Evolutionary conservation across 2,888 invertebrate species (phyloP), one percentile per base, ranked within the genome.

Genomic region (Gastrophysa polygoni): DNA sequence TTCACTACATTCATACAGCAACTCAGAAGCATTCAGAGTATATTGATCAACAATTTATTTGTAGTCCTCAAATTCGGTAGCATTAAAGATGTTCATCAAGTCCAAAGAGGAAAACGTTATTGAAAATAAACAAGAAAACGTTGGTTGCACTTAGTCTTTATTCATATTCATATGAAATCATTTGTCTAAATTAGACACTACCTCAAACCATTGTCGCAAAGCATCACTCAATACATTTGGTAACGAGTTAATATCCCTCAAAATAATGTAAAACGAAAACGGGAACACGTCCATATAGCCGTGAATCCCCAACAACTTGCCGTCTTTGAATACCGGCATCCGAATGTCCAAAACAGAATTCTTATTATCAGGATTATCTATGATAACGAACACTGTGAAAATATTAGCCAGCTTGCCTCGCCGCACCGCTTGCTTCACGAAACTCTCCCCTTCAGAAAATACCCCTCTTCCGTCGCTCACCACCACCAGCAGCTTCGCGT

Each of bases 141-240:
- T 24, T 24, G 4, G 4, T 11, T 29, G 11, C 29, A 29, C 10
- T 18, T 46, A 2, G 1, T 46, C n/a, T 29, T 29, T 29, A 49
- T 49, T 52, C n/a, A 1, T 24, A 29, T 24, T 32, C 11, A 18
- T 11, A 20, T 34, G 38, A 32, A 61, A 66, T 51, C 60, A 63
- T 51, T 74, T 72, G 73, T 79, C 78, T 60, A 76, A 66, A 78
- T 87, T 88, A 16, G 91, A 91, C 11, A 97, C 94, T 63, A 98
- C 83, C 84, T 99, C 98, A 80, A 99, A 99, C 99, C 99, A 99
- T 78, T 99, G 98, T 61, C 98, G 84, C 64, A 99, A 85, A 0
- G 98, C 98, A 80, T 99, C 98, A 72, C 98, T 95, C 24, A 99
- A 84, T 1, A 97, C 94, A 32, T 88, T 85, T 0, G 99, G 98